Evolutionary conservation across 2,888 invertebrate species (phyloP).

Genomic region (Thelaira solivaga): DNA sequence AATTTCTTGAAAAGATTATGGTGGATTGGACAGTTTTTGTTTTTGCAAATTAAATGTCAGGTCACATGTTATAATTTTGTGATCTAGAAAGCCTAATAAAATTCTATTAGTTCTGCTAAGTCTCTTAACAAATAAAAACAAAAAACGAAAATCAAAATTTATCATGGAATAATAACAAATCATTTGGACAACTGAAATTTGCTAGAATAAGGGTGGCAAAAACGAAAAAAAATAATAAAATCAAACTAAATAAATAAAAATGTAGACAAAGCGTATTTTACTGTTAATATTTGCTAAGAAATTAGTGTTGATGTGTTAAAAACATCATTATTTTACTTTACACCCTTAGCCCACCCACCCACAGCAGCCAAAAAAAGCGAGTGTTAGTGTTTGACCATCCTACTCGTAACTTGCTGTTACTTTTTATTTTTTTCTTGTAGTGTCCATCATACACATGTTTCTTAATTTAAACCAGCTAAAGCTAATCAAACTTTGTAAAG

Average conservation of each 20-base stretch:
- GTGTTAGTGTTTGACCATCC: not conserved
- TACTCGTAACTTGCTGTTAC: not conserved
- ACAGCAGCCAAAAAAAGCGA: not conserved
- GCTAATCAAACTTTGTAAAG: slow-evolving; percentile 52
- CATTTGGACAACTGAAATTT: not conserved
- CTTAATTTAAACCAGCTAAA: slow-evolving; percentile 60
- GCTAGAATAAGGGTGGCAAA: slow-evolving; percentile 31
- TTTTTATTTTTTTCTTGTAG: not conserved
- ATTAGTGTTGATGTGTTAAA: slow-evolving; percentile 55
- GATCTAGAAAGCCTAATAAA: slow-evolving; percentile 44
- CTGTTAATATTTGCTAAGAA: slow-evolving; percentile 38
- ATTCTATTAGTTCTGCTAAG: slow-evolving; percentile 35
- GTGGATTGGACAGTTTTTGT: not conserved
- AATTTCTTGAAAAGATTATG: slow-evolving; percentile 6
- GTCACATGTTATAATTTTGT: slow-evolving; percentile 40
- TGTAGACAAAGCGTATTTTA: not conserved
- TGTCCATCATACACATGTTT: slow-evolving; percentile 54
- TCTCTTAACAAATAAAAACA: slow-evolving; percentile 13
- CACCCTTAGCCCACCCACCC: not conserved
- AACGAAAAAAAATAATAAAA: not conserved
- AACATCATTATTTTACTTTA: slow-evolving; percentile 8
- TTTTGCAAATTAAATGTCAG: not conserved
- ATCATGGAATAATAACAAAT: not conserved
- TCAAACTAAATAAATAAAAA: not conserved
- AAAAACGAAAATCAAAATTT: slow-evolving; percentile 14